Evolutionary conservation across 1,140 invertebrate genomes (phyloP).

Genomic region (Drosophila azteca): DNA sequence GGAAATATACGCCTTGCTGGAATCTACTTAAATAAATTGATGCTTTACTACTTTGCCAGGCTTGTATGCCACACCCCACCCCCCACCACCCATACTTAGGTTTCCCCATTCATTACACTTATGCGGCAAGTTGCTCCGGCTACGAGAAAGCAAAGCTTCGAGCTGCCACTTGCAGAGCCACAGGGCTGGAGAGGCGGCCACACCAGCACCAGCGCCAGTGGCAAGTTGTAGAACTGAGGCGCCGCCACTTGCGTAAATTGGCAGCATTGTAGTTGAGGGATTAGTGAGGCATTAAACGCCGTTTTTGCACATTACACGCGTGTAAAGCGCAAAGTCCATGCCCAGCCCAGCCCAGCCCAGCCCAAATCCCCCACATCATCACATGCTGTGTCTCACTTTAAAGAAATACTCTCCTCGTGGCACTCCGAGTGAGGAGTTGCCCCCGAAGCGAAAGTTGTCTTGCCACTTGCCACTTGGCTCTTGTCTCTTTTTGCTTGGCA

Average conservation of each 20-base stretch:
- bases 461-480: constrained; percentile 5
- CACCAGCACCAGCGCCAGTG: not conserved
- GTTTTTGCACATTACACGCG: constrained; percentile 82
- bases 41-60: constrained; percentile 63
- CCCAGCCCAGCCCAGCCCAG: constrained; percentile 28
- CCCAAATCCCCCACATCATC: constrained; percentile 6
- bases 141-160: constrained; percentile 13
- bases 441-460: constrained; percentile 46
- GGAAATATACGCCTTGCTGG: constrained; percentile 55
- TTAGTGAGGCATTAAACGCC: constrained; percentile 80
- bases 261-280: constrained; percentile 81
- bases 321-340: constrained; percentile 75
- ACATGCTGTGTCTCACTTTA: constrained; percentile 59
- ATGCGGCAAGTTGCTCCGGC: constrained; percentile 27
- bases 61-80: constrained; percentile 24
- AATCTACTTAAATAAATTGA: constrained; percentile 81
- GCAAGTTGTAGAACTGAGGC: constrained; percentile 26
- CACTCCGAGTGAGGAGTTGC: not conserved
- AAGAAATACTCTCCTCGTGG: constrained; percentile 50
- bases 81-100: not conserved
- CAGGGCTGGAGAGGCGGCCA: not conserved
- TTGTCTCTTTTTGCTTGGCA: constrained; percentile 12
- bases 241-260: constrained; percentile 79
- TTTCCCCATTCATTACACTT: constrained; percentile 66
- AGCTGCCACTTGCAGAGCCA: not conserved